A percentile compares a stretch with the other conserved stretches of the same genome.
These are phyloP conservation scores for Protophormia terraenovae DNA, from an alignment of 2,888 invertebrate genomes.

Conservation along the genomic window DNA sequence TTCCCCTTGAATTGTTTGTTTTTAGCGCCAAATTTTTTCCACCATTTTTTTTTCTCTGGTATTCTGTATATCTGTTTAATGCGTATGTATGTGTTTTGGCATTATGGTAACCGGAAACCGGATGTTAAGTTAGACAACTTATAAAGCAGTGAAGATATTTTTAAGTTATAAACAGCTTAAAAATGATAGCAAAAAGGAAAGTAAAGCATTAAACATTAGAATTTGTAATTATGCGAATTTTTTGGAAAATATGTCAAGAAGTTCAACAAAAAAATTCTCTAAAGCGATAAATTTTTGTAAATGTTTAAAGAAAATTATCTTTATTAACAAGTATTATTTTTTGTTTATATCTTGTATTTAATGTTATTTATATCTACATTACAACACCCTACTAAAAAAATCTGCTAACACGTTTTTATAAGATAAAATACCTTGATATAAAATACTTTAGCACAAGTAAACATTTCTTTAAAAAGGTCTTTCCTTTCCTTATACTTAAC, in stretches of 20 bases:
- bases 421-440: slow-evolving; percentile 38
- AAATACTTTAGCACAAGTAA: neutral
- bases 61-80: slow-evolving; percentile 21
- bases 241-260: too few species aligned
- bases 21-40: neutral
- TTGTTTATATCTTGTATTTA: too few species aligned
- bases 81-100: neutral
- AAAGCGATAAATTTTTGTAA: too few species aligned
- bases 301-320: too few species aligned
- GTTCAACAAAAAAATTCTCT: too few species aligned
- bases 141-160: neutral
- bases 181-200: too few species aligned
- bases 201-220: too few species aligned
- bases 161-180: too few species aligned
- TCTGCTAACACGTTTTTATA: slow-evolving; percentile 25
- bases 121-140: slow-evolving; percentile 49
- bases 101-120: slow-evolving; percentile 45
- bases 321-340: too few species aligned
- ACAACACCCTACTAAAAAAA: neutral
- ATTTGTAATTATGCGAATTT: too few species aligned
- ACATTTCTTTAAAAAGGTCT: neutral
- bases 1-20: too few species aligned
- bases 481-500: neutral
- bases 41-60: neutral
- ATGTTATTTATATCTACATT: too few species aligned